Conservation (phyloP, 2,113 vertebrate genomes). For the Megaleporinus macrocephalus region DNA sequence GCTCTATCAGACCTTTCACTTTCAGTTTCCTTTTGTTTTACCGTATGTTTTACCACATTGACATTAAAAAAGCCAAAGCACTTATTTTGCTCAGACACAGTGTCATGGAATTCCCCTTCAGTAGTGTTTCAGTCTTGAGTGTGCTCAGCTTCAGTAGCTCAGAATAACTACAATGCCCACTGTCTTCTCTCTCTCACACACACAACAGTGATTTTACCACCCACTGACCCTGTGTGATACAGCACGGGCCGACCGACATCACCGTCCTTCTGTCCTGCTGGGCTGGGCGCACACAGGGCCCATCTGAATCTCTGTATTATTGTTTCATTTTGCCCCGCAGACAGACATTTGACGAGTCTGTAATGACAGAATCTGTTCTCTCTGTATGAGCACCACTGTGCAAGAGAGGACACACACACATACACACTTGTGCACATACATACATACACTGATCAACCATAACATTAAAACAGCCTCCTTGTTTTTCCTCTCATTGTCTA, state of each 20-base stretch:
- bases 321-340: slow-evolving; percentile 72
- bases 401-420: slow-evolving; percentile 32
- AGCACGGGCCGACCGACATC: slow-evolving; percentile 27
- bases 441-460: too few species aligned
- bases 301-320: slow-evolving; percentile 62
- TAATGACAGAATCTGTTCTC: slow-evolving; percentile 73
- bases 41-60: not conserved
- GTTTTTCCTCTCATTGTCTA: too few species aligned
- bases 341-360: slow-evolving; percentile 63
- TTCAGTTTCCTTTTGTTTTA: slow-evolving; percentile 9
- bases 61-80: slow-evolving; percentile 21
- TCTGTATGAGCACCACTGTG: slow-evolving; percentile 63
- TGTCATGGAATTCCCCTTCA: not conserved
- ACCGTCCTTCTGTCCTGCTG: slow-evolving; percentile 68
- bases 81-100: not conserved
- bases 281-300: slow-evolving; percentile 67
- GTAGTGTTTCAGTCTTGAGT: not conserved
- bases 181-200: slow-evolving; percentile 1
- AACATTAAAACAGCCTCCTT: too few species aligned
- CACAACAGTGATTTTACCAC: slow-evolving; percentile 63
- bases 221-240: slow-evolving; percentile 56
- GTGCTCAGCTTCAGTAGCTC: not conserved
- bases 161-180: not conserved
- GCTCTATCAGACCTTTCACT: not conserved
- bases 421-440: slow-evolving; percentile 3